Percentiles rank a stretch among this genome's conserved stretches.
Conservation (phyloP, 92 coral and sea anemone genomes). For the Umimayanthus chanpuru region DNA sequence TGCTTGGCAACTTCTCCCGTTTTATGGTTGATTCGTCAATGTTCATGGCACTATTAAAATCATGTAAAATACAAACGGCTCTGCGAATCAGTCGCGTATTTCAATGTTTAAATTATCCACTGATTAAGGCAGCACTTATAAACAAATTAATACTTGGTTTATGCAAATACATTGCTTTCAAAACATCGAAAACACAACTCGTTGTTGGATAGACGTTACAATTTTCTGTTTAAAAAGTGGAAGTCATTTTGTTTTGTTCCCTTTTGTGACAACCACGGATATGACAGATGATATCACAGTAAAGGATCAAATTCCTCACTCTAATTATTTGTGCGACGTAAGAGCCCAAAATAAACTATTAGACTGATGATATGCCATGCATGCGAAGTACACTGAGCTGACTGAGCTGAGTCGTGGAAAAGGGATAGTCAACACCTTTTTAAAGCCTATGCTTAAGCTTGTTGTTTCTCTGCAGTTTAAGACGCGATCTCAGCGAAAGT, state of each 20-base stretch:
- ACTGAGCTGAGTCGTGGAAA: too few species aligned
- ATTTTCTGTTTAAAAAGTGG: background rate
- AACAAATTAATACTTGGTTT: slow-evolving; percentile 17
- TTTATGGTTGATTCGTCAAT: slow-evolving; percentile 9
- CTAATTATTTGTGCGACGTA: slow-evolving; percentile 15
- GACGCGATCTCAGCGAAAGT: background rate
- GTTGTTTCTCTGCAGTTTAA: too few species aligned
- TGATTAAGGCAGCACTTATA: slow-evolving; percentile 16
- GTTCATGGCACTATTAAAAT: slow-evolving; percentile 24
- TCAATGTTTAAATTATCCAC: slow-evolving; percentile 27
- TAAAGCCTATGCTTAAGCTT: too few species aligned
- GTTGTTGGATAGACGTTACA: too few species aligned
- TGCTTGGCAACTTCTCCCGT: background rate
- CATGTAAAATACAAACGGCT: background rate
- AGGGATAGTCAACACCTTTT: too few species aligned
- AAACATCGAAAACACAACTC: background rate
- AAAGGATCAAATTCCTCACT: slow-evolving; percentile 22
- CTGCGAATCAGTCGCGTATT: background rate
- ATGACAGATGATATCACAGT: background rate
- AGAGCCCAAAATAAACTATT: slow-evolving; percentile 8
- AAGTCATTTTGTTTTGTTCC: background rate
- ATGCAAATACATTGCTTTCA: slow-evolving; percentile 15
- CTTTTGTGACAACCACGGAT: background rate
- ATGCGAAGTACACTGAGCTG: too few species aligned
- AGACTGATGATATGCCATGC: background rate